Percentiles rank a stretch among this genome's conserved stretches.
Conservation (phyloP, 2,113 vertebrate genomes). For the Setophaga petechia region DNA sequence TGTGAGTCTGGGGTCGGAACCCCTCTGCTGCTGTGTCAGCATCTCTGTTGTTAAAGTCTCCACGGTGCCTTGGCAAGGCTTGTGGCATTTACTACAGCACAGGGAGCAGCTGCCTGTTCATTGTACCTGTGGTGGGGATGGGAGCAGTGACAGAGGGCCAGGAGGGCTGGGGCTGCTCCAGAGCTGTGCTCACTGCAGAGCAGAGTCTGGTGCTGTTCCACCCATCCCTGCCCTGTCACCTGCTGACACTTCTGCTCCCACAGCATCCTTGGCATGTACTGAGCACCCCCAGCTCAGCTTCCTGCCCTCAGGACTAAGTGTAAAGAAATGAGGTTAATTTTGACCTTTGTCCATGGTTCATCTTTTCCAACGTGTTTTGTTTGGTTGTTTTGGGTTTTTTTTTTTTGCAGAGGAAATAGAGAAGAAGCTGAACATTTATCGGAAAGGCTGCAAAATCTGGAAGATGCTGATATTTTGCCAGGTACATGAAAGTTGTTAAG, state of each 20-base stretch:
- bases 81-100: too few species aligned
- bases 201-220: neutral
- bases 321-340: neutral
- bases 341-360: neutral
- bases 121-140: neutral
- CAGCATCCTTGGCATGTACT: neutral
- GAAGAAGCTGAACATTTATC: conserved; percentile 92
- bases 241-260: neutral
- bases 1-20: too few species aligned
- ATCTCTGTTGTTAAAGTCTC: too few species aligned
- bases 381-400: neutral
- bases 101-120: neutral
- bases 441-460: conserved; percentile 95
- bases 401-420: conserved; percentile 89
- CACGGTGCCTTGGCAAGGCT: too few species aligned
- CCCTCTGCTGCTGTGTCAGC: too few species aligned
- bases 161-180: neutral
- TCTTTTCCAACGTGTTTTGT: neutral
- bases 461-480: conserved; percentile 98
- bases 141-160: neutral
- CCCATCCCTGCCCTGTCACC: neutral
- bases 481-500: conserved; percentile 67
- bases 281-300: neutral
- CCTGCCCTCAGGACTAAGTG: neutral
- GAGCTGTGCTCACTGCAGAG: neutral